These are phyloP conservation scores for Mungos mungo DNA, from an alignment of 2,113 vertebrate genomes.

Conservation along the genomic window DNA sequence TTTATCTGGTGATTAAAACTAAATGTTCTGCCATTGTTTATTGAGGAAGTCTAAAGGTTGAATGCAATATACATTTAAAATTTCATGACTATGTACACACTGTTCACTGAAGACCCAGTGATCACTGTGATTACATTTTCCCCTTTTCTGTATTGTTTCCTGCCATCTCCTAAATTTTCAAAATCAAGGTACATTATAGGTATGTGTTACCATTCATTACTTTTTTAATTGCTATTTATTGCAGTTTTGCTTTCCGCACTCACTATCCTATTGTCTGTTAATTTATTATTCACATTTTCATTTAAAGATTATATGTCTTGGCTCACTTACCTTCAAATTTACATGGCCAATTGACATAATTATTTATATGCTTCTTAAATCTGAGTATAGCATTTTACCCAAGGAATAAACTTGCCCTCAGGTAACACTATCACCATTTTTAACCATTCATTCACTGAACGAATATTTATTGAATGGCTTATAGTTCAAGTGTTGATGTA, in stretches of 20 bases:
- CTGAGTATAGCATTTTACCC: not conserved
- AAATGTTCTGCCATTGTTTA: not conserved
- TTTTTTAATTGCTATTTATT: not conserved
- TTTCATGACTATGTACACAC: rapidly evolving
- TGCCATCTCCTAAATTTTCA: not conserved
- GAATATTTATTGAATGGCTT: not conserved
- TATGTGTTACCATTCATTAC: not conserved
- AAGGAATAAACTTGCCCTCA: not conserved
- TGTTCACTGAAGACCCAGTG: not conserved
- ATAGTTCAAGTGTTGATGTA: not conserved
- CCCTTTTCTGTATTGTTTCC: not conserved
- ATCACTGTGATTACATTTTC: not conserved
- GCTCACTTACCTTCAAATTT: not conserved
- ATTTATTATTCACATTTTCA: not conserved
- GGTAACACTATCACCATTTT: not conserved
- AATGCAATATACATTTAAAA: not conserved
- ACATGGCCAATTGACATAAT: not conserved
- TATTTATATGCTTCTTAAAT: not conserved
- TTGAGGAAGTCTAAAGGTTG: not conserved
- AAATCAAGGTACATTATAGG: not conserved
- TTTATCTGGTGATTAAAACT: not conserved
- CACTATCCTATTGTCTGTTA: not conserved
- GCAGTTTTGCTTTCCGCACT: not conserved
- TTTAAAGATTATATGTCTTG: not conserved
- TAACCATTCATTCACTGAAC: not conserved